Evolutionary conservation across 2,113 vertebrate genomes (phyloP), one percentile per base, ranked within the genome.

Genomic region (Nyctibius bracteatus): DNA sequence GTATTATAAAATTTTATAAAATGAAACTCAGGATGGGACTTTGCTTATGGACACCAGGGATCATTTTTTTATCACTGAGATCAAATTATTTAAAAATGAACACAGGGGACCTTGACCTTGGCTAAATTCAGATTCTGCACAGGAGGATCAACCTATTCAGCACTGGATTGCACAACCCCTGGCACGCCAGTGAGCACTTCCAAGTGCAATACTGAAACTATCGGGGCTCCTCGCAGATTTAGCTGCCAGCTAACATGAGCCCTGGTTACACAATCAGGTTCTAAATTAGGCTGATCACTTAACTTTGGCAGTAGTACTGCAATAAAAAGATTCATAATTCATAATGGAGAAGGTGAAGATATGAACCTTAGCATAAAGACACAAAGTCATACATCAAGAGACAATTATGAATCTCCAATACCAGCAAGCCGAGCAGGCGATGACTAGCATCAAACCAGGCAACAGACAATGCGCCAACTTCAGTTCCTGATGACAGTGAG

Each of bases 261-360:
- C 59, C 31, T 21, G 30, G 35, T 81, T 94, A 81, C 43, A 66
- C 57, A 82, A 37, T 73, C 71, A 37, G 20, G 8, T n/a, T 86
- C 49, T 78, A 88, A 87, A 88, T 94, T 54, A 93, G 28, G 33
- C 55, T 81, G 90, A 88, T 92, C 55, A 55, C 33, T 75, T 92
- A 91, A 79, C 43, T 94, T 96, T 95, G 90, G 92, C 90, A 95
- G 47, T 44, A 71, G 39, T 30, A 59, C n/a, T 63, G 52, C 72
- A 92, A 88, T 90, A 71, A 88, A 90, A 88, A 35, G 21, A 78
- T 74, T 81, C 59, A 65, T 83, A 74, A 91, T 67, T 83, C 83
- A 86, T 81, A 90, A 80, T 8, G 6, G 78, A 49, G 82, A 90
- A 73, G 55, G 67, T 0, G 0, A 66, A 6, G 16, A 86, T 39